Base-by-base conservation (phyloP, 2,888 invertebrate genomes). In the Pristionchus arcanus region DNA sequence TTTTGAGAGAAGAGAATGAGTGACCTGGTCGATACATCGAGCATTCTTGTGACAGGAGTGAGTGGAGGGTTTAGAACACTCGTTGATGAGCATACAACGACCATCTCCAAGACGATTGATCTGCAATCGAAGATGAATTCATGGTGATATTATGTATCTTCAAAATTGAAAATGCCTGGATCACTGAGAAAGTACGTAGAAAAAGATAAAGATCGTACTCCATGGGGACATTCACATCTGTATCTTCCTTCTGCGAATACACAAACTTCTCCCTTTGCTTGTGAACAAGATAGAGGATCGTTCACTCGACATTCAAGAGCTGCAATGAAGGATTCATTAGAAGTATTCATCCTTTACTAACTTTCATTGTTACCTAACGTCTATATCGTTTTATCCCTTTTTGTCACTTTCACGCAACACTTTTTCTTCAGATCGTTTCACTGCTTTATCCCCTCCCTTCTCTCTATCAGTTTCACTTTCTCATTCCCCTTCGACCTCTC, bases 271-370 rank as follows among this genome's bases (percentile, higher is more conserved):
- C 91, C 91, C 88, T 94, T 93, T 28, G 90, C 90, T 81, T 92
- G 92, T 84, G 92, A 90, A 90, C 94, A 94, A 53, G 92, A 92
- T 59, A 94, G 91, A 37, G 94, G 94, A 90, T 94, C 94, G 91
- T 94, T 92, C 59, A 94, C 94, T 77, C 93, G 92, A 90, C 94
- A 94, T 90, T 94, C 92, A n/a, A 93, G 90, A 77, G 91, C 92
- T 93, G 91, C 37, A 84, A 74, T 31, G 37, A 34, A 21, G 19
- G 42, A 42, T 7, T 49, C 42, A 49, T 49, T 49, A 49, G 5
- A 49, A 49, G 42, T 13, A 66, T 66, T 28, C 66, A 66, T 28
- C 28, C 28, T 66, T n/a, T 9, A 28, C 28, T 74, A 42, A 28
- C 83, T 83, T 83, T 42, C 53, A n/a, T 42, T 42, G 15, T 42